A percentile compares a stretch with the other conserved stretches of the same genome.
These are phyloP conservation scores for Rotaria magnacalcarata DNA, from an alignment of 2,888 invertebrate genomes.

Conservation along the genomic window DNA sequence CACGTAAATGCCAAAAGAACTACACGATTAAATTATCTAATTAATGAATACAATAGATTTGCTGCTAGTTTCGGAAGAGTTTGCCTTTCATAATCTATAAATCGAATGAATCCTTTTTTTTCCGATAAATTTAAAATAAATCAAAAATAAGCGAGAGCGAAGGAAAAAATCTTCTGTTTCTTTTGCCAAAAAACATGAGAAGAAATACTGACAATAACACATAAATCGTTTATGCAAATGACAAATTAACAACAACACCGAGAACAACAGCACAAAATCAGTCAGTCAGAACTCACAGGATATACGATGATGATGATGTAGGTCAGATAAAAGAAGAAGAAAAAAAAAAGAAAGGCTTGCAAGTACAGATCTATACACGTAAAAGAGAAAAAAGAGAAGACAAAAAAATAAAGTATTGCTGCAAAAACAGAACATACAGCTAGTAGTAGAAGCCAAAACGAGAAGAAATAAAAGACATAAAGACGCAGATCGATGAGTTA, in stretches of 20 bases:
- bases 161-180: not conserved
- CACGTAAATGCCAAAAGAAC: too few species aligned
- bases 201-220: conserved; percentile 24
- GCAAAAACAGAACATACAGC: not conserved
- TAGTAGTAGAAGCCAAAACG: not conserved
- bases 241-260: conserved; percentile 17
- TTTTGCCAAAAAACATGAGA: not conserved
- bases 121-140: not conserved
- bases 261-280: conserved; percentile 29
- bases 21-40: too few species aligned
- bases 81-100: too few species aligned
- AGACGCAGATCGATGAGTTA: not conserved
- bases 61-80: too few species aligned
- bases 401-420: not conserved
- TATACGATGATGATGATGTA: not conserved
- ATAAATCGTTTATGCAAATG: conserved; percentile 22
- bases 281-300: conserved; percentile 21
- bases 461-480: not conserved
- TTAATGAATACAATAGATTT: too few species aligned
- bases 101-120: not conserved
- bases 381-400: not conserved
- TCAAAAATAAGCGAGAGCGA: not conserved
- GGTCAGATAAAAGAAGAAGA: not conserved
- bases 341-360: not conserved
- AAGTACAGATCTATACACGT: not conserved